A percentile compares a stretch with the other conserved stretches of the same genome.
These are phyloP conservation scores for Phyllostomus hastatus DNA, from an alignment of 2,113 vertebrate genomes.

Conservation along the genomic window DNA sequence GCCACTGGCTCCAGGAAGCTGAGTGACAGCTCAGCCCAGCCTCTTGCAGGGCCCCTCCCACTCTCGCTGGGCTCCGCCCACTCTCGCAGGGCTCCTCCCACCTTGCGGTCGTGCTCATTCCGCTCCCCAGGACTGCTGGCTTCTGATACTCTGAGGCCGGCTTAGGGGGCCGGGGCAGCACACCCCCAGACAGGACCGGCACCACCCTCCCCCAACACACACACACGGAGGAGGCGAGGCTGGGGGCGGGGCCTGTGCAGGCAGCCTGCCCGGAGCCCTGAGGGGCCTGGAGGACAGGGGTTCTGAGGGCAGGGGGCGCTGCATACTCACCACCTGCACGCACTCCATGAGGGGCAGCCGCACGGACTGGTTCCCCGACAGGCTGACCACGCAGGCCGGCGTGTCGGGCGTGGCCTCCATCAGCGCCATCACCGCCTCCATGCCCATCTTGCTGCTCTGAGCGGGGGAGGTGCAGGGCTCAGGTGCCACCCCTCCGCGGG, in stretches of 20 bases:
- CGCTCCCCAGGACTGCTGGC: neutral
- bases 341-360: constrained; percentile 95
- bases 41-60: neutral
- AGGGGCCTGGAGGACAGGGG: neutral
- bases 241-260: neutral
- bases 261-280: neutral
- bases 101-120: neutral
- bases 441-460: constrained; percentile 95
- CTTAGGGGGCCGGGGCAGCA: neutral
- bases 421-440: constrained; percentile 93
- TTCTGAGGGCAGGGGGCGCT: no score
- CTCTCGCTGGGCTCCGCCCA: neutral
- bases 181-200: neutral
- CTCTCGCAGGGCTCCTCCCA: neutral
- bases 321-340: constrained; percentile 90
- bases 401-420: constrained; percentile 92
- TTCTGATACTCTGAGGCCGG: neutral
- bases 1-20: neutral
- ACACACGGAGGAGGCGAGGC: accelerated
- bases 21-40: neutral
- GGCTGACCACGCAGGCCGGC: constrained; percentile 92
- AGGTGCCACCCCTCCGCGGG: neutral
- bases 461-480: accelerated
- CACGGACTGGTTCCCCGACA: constrained; percentile 92
- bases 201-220: no score